Conservation (phyloP, 64 coral and sea anemone genomes). For the Porites australiensis region DNA sequence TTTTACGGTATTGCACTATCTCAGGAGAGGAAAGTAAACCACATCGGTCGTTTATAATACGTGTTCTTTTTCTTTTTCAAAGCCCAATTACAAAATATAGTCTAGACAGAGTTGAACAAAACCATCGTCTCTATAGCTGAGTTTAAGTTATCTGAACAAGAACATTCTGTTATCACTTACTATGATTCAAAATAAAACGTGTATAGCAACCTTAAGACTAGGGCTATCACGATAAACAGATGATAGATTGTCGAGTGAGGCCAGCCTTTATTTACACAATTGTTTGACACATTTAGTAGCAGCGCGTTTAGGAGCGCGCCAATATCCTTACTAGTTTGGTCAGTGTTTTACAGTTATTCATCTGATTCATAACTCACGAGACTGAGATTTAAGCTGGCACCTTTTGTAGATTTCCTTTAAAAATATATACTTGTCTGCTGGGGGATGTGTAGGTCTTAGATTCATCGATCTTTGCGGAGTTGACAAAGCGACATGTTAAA, state of each 20-base stretch:
- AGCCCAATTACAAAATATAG: too few species aligned
- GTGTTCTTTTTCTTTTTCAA: background rate
- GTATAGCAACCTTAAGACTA: background rate
- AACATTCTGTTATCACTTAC: too few species aligned
- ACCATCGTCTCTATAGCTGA: too few species aligned
- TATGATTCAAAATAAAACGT: too few species aligned
- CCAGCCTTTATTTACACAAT: background rate
- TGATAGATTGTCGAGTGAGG: background rate
- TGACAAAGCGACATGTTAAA: slow-evolving; percentile 28
- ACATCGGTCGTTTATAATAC: slow-evolving; percentile 24
- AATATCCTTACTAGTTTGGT: slow-evolving; percentile 3
- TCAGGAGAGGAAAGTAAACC: slow-evolving; percentile 14
- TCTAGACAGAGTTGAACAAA: too few species aligned
- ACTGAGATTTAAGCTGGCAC: slow-evolving; percentile 27
- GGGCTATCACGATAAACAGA: background rate
- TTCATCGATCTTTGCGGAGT: background rate
- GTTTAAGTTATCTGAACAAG: too few species aligned
- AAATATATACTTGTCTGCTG: background rate
- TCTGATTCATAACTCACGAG: slow-evolving; percentile 19
- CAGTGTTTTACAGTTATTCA: slow-evolving; percentile 21
- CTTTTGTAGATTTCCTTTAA: slow-evolving; percentile 3
- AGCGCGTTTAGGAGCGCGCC: background rate
- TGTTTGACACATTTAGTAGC: slow-evolving; percentile 22
- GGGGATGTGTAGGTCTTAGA: slow-evolving; percentile 35
- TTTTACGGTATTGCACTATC: slow-evolving; percentile 7